phyloP scores from a whole-genome alignment of 2,888 invertebrate genomes.

The Merodon equestris region DNA sequence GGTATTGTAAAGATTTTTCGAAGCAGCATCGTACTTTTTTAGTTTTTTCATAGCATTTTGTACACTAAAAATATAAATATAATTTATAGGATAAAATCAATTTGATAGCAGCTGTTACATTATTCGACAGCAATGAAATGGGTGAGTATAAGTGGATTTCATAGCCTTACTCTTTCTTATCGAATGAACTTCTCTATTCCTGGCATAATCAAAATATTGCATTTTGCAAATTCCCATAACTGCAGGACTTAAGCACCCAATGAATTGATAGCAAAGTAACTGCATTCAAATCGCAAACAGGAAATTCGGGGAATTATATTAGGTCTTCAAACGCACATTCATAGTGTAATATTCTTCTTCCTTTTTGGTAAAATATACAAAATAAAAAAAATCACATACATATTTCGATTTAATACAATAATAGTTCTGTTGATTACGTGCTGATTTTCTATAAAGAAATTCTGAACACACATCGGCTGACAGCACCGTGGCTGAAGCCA shows the following conservation, averaged over 20 bases:
- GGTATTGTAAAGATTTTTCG: slow-evolving; percentile 25
- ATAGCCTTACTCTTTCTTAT: slow-evolving; percentile 27
- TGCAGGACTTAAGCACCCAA: slow-evolving; percentile 50
- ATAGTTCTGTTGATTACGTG: slow-evolving; percentile 38
- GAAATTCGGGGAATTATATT: slow-evolving; percentile 39
- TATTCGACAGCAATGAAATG: slow-evolving; percentile 51
- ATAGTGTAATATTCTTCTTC: slow-evolving; percentile 30
- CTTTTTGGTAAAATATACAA: slow-evolving; percentile 20
- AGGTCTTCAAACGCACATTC: slow-evolving; percentile 29
- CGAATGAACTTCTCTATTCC: slow-evolving; percentile 42
- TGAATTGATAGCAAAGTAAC: slow-evolving; percentile 63
- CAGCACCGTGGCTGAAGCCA: slow-evolving; percentile 75
- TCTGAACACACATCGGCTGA: slow-evolving; percentile 63
- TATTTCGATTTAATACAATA: slow-evolving; percentile 38
- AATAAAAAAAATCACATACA: slow-evolving; percentile 21
- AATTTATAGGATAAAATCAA: background rate
- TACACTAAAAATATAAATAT: no score
- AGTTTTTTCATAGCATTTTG: background rate
- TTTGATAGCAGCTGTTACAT: background rate
- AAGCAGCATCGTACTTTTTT: slow-evolving; percentile 9
- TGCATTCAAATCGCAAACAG: slow-evolving; percentile 54
- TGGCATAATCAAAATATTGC: slow-evolving; percentile 57
- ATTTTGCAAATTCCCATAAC: slow-evolving; percentile 56
- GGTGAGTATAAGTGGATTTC: slow-evolving; percentile 35
- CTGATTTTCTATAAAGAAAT: slow-evolving; percentile 57